Evolutionary conservation across 2,888 invertebrate genomes (phyloP).

Genomic region (Agriopis marginaria): DNA sequence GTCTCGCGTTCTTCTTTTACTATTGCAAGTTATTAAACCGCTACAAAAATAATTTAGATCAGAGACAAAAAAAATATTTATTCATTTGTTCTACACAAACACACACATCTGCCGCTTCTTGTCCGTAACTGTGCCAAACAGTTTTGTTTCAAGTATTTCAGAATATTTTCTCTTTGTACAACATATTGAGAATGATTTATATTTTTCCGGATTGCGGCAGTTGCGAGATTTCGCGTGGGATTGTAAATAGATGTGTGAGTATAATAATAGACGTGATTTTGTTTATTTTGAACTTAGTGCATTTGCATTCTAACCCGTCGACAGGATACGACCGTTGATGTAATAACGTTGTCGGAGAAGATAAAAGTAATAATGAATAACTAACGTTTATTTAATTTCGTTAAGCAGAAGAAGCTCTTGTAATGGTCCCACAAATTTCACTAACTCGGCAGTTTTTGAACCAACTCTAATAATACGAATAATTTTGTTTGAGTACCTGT

Average conservation of each 20-base stretch:
- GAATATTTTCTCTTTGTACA: conserved; percentile 16
- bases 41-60: background rate
- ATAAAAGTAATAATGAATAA: too few species aligned
- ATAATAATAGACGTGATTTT: conserved; percentile 13
- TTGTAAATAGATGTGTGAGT: conserved; percentile 12
- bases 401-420: too few species aligned
- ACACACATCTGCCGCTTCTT: conserved; percentile 17
- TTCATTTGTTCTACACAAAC: background rate
- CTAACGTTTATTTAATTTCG: too few species aligned
- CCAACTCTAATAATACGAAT: too few species aligned
- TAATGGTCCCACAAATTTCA: too few species aligned
- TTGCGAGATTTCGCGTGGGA: conserved; percentile 14
- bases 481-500: too few species aligned
- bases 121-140: conserved; percentile 23
- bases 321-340: conserved; percentile 4
- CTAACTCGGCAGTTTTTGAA: too few species aligned
- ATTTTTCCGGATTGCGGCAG: conserved; percentile 23
- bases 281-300: conserved; percentile 12
- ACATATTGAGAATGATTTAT: conserved; percentile 26
- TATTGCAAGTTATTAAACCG: background rate
- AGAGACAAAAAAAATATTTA: conserved; percentile 2
- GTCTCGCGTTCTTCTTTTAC: too few species aligned
- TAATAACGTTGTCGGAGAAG: background rate
- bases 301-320: conserved; percentile 9
- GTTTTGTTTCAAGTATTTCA: conserved; percentile 14